Conservation (phyloP, 1,140 invertebrate genomes). For the Teleogryllus occipitalis region DNA sequence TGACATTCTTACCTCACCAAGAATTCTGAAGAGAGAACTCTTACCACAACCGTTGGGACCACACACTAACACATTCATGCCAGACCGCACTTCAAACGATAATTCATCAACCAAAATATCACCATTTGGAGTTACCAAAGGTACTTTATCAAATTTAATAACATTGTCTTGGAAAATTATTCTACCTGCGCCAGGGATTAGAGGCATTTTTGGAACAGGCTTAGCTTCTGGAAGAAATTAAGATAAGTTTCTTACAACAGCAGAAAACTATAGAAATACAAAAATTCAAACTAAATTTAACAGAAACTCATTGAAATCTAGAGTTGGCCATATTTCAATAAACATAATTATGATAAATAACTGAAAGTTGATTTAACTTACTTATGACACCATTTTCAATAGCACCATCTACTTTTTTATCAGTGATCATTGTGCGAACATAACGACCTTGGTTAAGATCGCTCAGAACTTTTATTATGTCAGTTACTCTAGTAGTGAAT, state of each 20-base stretch:
- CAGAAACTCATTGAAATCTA: no score
- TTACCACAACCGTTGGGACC: slow-evolving; percentile 98
- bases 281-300: no score
- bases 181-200: slow-evolving; percentile 64
- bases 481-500: slow-evolving; percentile 85
- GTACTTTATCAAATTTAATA: slow-evolving; percentile 88
- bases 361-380: background rate
- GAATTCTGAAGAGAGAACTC: slow-evolving; percentile 84
- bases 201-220: background rate
- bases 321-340: no score
- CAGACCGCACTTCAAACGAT: slow-evolving; percentile 86
- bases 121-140: slow-evolving; percentile 93
- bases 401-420: background rate
- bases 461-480: slow-evolving; percentile 76
- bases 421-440: slow-evolving; percentile 55
- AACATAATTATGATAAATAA: no score
- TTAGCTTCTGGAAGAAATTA: background rate
- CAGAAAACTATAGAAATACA: no score
- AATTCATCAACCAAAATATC: slow-evolving; percentile 87
- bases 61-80: slow-evolving; percentile 92
- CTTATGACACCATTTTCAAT: background rate
- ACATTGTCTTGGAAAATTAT: slow-evolving; percentile 83
- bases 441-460: slow-evolving; percentile 84
- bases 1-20: slow-evolving; percentile 63
- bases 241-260: background rate